Base-by-base conservation (phyloP, 1,140 invertebrate species). In the Drosophila pseudoananassae region DNA sequence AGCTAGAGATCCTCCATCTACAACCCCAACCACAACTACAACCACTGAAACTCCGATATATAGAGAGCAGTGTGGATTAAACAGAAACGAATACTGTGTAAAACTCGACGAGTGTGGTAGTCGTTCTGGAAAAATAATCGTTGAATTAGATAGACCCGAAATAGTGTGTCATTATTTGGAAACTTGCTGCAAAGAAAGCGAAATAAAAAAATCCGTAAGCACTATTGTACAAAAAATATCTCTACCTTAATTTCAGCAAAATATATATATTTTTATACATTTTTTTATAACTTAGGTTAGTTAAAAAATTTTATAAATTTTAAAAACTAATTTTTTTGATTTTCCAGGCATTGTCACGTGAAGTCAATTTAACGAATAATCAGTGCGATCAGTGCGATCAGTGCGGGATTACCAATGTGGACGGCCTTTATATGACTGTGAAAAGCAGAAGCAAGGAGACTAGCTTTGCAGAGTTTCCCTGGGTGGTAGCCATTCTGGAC, bases 131-230 rank as follows among this genome's bases (percentile, higher is more conserved):
- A 58, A 55, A 55, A 29, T 29, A 4, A 20, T 57, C 4, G n/a
- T 77, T 3, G 12, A 54, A 25, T 9, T 77, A 0, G 17, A 25
- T 0, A 5, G 9, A 15, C 25, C 23, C 3, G 0, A 1, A 0
- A 36, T 8, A 2, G 10, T 0, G 0, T 76, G 64, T 17, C 49
- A 61, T 23, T 75, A 75, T 38, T n/a, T 77, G 15, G 53, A 70
- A 17, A 12, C 12, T n/a, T 76, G 64, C 38, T 77, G 72, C 3
- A 2, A 17, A 2, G 7, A 8, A 29, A 29, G 27, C 27, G 6
- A 29, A 8, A 29, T 29, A 0, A 8, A 7, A 29, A 29, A 29
- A 29, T 29, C 27, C 6, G 27, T 29, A 29, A 29, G 27, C 5
- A 20, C 2, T 20, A 29, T 10, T 10, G 20, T 20, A 20, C 2